These are phyloP conservation scores for Panorpa germanica DNA, from an alignment of 2,888 invertebrate genomes.

Conservation along the genomic window DNA sequence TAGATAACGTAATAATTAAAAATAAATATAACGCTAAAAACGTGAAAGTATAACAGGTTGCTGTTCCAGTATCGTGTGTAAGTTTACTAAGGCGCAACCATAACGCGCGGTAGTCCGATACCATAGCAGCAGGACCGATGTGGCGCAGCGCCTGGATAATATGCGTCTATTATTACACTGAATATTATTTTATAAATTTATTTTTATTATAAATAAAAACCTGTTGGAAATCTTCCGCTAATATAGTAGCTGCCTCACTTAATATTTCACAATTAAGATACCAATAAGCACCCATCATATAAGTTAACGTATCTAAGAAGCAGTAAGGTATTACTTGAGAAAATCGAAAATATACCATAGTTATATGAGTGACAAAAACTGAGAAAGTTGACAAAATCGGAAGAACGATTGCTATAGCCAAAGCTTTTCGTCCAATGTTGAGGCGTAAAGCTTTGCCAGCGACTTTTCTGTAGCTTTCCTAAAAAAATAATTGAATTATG, in stretches of 20 bases:
- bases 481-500: constrained; percentile 14
- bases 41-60: constrained; percentile 47
- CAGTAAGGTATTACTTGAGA: constrained; percentile 43
- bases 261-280: constrained; percentile 45
- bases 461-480: constrained; percentile 38
- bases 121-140: constrained; percentile 45
- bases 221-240: constrained; percentile 50
- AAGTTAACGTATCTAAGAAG: constrained; percentile 46
- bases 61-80: constrained; percentile 42
- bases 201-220: constrained; percentile 17
- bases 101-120: constrained; percentile 47
- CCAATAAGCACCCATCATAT: constrained; percentile 53
- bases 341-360: constrained; percentile 47
- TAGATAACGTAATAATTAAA: constrained; percentile 52
- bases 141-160: constrained; percentile 35
- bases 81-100: constrained; percentile 53
- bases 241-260: constrained; percentile 38
- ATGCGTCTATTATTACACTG: not conserved
- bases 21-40: constrained; percentile 50
- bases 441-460: constrained; percentile 35
- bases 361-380: constrained; percentile 46
- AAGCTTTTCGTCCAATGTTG: constrained; percentile 34
- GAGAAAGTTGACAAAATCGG: constrained; percentile 40
- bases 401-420: constrained; percentile 34
- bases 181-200: not conserved